Conservation (phyloP, 2,113 vertebrate genomes). For the Nerophis lumbriciformis region DNA sequence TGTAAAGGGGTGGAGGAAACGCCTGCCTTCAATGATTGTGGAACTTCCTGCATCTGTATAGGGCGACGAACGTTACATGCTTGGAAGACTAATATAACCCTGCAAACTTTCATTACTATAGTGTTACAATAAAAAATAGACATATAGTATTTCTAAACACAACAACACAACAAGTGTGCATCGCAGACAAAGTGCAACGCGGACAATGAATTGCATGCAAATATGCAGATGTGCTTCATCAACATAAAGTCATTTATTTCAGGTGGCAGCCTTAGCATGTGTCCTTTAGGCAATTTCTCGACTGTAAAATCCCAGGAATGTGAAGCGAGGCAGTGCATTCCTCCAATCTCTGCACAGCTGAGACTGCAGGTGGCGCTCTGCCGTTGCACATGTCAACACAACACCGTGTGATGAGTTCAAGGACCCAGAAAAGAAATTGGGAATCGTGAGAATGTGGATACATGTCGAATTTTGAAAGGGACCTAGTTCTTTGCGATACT, state of each 20-base stretch:
- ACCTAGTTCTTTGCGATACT: neutral
- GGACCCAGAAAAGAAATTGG: neutral
- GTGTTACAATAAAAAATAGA: neutral
- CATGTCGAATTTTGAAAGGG: neutral
- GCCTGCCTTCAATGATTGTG: conserved; percentile 51
- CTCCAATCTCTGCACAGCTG: conserved; percentile 25
- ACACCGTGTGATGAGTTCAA: neutral
- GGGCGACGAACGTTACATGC: neutral
- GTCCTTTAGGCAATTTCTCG: conserved; percentile 29
- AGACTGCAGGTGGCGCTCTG: conserved; percentile 43
- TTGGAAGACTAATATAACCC: neutral
- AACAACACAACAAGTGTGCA: no score
- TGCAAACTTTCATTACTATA: neutral
- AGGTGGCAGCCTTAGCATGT: conserved; percentile 10
- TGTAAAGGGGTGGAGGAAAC: conserved; percentile 21
- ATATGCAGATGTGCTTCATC: neutral
- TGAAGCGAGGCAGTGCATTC: neutral
- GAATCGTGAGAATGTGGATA: neutral
- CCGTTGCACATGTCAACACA: conserved; percentile 18
- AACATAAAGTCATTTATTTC: neutral
- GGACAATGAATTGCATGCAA: neutral
- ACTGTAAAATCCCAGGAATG: conserved; percentile 36
- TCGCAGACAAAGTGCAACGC: no score
- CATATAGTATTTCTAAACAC: no score
- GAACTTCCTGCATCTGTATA: conserved; percentile 63